Conservation (phyloP, 2,113 vertebrate genomes). For the Antechinus stuartii region DNA sequence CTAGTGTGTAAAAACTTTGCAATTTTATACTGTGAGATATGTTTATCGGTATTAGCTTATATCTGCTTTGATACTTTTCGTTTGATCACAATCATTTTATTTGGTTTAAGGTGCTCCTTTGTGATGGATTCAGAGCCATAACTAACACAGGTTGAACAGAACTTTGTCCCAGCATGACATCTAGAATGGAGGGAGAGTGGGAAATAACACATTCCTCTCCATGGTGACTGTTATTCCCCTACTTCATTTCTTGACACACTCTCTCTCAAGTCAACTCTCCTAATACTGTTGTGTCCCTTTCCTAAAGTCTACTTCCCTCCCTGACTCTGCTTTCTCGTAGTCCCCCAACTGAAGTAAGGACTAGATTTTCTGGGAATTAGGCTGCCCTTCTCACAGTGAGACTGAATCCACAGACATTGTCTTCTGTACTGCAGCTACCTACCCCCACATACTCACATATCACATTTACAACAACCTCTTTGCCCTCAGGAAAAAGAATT, state of each 20-base stretch:
- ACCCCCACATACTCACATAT: background rate
- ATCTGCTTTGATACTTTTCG: conserved; percentile 70
- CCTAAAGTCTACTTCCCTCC: background rate
- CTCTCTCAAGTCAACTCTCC: background rate
- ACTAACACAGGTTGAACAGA: background rate
- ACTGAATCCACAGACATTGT: background rate
- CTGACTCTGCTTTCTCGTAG: background rate
- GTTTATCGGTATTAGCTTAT: conserved; percentile 63
- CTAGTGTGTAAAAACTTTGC: conserved; percentile 59
- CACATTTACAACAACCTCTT: background rate
- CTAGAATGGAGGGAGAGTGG: background rate
- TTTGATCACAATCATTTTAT: conserved; percentile 71
- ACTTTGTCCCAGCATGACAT: background rate
- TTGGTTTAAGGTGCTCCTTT: conserved; percentile 67
- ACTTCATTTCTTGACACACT: background rate
- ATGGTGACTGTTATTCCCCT: background rate
- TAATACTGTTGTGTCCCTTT: background rate
- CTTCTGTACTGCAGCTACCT: background rate
- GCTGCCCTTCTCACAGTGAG: background rate
- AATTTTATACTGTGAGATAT: conserved; percentile 70
- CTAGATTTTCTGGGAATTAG: background rate
- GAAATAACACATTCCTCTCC: background rate
- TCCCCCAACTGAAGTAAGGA: background rate
- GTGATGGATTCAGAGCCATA: conserved; percentile 57
- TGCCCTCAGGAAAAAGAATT: background rate